Evolutionary conservation across 2,797 vertebrate genomes (phyloP), one percentile per base, ranked within the genome.

Genomic region (Podarcis lilfordi): DNA sequence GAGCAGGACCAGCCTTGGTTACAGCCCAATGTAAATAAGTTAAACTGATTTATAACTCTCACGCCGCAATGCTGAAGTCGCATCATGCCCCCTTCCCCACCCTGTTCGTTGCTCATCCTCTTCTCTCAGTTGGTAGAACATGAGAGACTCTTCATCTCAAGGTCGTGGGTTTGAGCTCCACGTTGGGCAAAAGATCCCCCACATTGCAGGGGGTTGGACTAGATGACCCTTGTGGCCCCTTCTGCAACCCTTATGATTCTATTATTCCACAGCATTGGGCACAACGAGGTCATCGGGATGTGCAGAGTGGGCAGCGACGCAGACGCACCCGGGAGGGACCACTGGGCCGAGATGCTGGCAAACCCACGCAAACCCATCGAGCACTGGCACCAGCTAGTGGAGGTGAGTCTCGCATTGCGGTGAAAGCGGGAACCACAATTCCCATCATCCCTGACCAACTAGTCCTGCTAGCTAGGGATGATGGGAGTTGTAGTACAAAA

Each of bases 251-350:
- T 55, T 55, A 55, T 4, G 50, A 15, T 55, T 77, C 59, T 76
- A 9, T 7, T 27, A 23, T 15, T 61, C 75, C 72, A 43, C 96
- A 98, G 98, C 94, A 98, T 99, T 3, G 98, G 98, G 89, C 98
- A 99, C 97, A 99, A 99, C 23, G 98, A 99, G 97, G 98, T 99
- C 91, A 99, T 99, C 50, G 98, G 98, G 66, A 98, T 98, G 97
- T 99, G 98, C 91, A 98, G 98, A 27, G 98, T 99, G 93, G 98
- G 98, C 89, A 98, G 98, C 2, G 98, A 98, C 0, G 97, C 98
- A 0, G 98, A 98, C 0, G 98, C 98, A 25, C 98, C 98, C 0
- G 98, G 98, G 81, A 97, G 98, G 27, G 98, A 99, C 93, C 98
- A 99, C 97, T 99, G 98, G 98, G 93, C 96, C 0, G 98, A 98